phyloP scores from a whole-genome alignment of 1,140 invertebrate species.

The Berghia stephanieae region DNA sequence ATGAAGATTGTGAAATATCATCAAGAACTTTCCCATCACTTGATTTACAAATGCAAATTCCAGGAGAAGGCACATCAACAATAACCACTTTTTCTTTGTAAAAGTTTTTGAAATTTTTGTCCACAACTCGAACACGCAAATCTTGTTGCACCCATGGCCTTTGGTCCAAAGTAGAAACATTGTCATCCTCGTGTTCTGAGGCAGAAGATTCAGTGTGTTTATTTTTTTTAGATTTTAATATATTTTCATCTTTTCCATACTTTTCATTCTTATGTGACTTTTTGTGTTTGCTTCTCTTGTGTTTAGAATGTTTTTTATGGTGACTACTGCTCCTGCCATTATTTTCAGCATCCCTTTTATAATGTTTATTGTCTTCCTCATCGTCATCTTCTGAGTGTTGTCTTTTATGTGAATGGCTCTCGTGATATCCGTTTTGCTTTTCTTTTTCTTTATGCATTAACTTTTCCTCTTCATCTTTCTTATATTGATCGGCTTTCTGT shows the following conservation, averaged over 20 bases:
- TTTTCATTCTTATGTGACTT: background rate
- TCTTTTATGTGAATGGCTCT: background rate
- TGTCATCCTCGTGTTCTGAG: background rate
- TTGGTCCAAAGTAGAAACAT: background rate
- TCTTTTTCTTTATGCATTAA: conserved; percentile 1
- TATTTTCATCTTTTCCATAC: background rate
- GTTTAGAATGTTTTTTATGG: conserved; percentile 31
- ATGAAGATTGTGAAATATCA: conserved; percentile 54
- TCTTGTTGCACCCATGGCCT: conserved; percentile 61
- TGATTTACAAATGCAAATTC: conserved; percentile 64
- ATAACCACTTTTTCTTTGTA: conserved; percentile 66
- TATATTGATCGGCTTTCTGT: conserved; percentile 59
- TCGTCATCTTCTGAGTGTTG: conserved; percentile 16
- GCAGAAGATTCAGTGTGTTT: too few species aligned
- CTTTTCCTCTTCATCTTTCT: conserved; percentile 46
- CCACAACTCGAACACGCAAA: conserved; percentile 64
- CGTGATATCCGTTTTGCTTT: conserved; percentile 21
- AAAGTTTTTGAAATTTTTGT: conserved; percentile 64
- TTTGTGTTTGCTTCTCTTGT: background rate
- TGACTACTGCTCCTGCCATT: conserved; percentile 30
- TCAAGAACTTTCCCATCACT: conserved; percentile 65
- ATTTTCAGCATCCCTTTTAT: conserved; percentile 26
- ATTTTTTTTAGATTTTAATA: background rate
- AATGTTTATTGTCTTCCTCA: conserved; percentile 21
- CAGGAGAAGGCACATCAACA: conserved; percentile 58